Evolutionary conservation across 2,113 vertebrate genomes (phyloP), one percentile per base, ranked within the genome.

Genomic region (Platysternon megacephalum): DNA sequence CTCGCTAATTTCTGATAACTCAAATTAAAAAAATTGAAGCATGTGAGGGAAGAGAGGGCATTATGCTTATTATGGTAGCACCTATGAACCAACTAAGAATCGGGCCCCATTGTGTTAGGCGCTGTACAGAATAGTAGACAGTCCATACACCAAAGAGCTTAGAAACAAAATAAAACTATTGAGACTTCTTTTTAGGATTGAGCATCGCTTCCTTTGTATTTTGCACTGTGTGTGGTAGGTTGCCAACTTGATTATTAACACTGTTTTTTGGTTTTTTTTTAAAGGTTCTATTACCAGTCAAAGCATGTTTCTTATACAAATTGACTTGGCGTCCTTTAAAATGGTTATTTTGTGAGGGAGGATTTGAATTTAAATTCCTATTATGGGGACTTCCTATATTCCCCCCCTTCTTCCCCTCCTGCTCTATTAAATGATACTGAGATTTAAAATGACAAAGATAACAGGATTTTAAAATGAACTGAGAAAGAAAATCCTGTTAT

Each of bases 61-160:
- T 95, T 95, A 86, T 94, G 81, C 91, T 97, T 97, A 94, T 95
- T 93, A 97, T 91, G 88, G 90, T 95, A 94, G 19, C 10, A 74
- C 39, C 68, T 74, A 11, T 39, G 68, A 22, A 74, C 21, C 68
- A 74, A n/a, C 9, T 9, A 74, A 74, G 39, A 74, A 22, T 19
- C 1, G n/a, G 8, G n/a, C 19, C 68, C 21, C n/a, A 74, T 42
- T 74, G 21, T 39, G 68, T 42, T 74, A 8, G 68, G n/a, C 21
- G 5, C 68, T 42, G 68, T 74, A 74, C 68, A 74, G n/a, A 42
- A 5, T 42, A 42, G 17, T 74, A 72, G 65, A 74, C 68, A 74
- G n/a, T 74, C 68, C 35, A 8, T n/a, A 39, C 65, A n/a, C 65
- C 91, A 95, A 97, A 84, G 52, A 96, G 90, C 86, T 97, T 96